Percentiles rank a stretch among this genome's conserved stretches.
These are phyloP conservation scores for Acrocephalus kingi DNA, from an alignment of 2,113 vertebrate species.

Conservation along the genomic window DNA sequence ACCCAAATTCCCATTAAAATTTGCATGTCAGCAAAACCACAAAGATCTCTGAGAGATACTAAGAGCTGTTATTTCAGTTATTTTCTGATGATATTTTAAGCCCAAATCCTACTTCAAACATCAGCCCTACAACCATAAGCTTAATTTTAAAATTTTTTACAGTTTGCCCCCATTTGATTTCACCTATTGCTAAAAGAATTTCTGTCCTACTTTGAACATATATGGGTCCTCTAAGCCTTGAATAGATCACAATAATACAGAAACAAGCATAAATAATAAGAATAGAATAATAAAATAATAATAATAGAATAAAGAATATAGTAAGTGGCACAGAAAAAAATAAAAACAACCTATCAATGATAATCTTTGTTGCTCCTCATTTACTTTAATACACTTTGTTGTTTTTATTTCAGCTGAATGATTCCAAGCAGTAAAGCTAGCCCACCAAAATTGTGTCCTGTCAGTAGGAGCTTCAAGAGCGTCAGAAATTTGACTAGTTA, in stretches of 20 bases:
- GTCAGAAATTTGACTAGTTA: not conserved
- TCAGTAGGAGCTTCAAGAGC: not conserved
- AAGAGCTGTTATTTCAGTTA: not conserved
- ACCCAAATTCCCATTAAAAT: not conserved
- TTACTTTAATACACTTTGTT: not conserved
- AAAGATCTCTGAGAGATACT: not conserved
- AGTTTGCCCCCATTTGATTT: not conserved
- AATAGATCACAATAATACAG: not conserved
- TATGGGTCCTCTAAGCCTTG: not conserved
- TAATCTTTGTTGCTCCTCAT: not conserved
- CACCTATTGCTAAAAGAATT: not conserved
- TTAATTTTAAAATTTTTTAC: not conserved
- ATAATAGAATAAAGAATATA: not conserved
- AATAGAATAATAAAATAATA: too few relatives aligned
- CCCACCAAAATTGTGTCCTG: not conserved
- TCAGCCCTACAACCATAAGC: not conserved
- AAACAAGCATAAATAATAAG: not conserved
- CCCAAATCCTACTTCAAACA: not conserved
- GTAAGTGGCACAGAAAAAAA: not conserved
- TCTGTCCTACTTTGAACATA: not conserved
- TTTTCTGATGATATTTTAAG: not conserved
- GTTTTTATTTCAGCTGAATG: not conserved
- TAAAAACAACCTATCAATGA: not conserved
- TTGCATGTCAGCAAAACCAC: not conserved
- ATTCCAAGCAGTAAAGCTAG: not conserved